phyloP scores from a whole-genome alignment of 2,888 invertebrate species.

The Heteromyza rotundicornis region DNA sequence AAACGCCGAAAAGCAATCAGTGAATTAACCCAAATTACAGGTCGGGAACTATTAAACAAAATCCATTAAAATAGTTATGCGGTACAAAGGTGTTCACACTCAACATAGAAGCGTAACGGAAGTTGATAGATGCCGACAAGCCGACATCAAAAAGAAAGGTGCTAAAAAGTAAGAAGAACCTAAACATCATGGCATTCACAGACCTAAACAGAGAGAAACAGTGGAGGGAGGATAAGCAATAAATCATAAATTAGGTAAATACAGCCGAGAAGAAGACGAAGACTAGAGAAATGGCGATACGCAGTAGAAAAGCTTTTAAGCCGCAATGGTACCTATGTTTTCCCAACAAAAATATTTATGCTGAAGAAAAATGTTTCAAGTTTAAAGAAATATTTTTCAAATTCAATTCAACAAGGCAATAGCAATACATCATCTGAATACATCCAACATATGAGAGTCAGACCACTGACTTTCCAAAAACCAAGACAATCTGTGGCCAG shows the following conservation, averaged over 20 bases:
- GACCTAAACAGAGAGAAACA: not conserved
- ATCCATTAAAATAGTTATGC: too few species aligned
- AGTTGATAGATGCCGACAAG: not conserved
- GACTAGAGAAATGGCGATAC: not conserved
- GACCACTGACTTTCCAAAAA: not conserved
- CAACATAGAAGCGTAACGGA: conserved; percentile 5
- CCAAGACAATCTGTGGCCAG: too few species aligned
- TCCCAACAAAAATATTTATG: too few species aligned
- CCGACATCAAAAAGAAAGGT: conserved; percentile 7
- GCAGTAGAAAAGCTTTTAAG: not conserved
- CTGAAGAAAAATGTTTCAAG: too few species aligned
- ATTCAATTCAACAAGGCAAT: too few species aligned
- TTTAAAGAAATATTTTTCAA: too few species aligned
- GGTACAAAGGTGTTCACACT: not conserved
- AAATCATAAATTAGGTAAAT: not conserved
- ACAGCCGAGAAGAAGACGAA: not conserved
- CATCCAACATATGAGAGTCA: not conserved
- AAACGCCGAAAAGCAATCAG: too few species aligned
- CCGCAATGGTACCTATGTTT: too few species aligned
- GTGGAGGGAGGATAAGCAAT: not conserved
- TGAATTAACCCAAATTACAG: conserved; percentile 1
- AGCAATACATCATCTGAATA: too few species aligned
- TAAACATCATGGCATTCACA: not conserved
- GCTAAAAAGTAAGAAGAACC: conserved; percentile 11
- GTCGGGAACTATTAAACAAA: not conserved